Evolutionary conservation across 2,888 invertebrate genomes (phyloP).

Genomic region (Chamaedrilus cognettii): DNA sequence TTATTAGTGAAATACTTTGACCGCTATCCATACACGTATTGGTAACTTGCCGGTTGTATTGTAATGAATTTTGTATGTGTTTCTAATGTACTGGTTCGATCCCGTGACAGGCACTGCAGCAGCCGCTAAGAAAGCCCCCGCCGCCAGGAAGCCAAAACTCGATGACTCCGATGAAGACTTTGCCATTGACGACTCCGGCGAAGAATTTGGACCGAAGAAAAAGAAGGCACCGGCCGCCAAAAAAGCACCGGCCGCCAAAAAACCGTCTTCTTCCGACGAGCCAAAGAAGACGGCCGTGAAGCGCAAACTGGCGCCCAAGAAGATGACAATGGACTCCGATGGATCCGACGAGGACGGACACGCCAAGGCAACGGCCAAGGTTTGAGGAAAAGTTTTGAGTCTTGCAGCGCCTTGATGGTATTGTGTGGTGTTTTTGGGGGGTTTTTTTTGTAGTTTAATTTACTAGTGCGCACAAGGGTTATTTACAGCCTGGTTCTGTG

Average conservation of each 20-base stretch:
- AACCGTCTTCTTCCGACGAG: not conserved
- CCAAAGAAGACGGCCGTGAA: not conserved
- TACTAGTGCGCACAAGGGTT: too few species aligned
- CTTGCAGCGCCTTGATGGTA: too few species aligned
- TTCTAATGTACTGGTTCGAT: too few species aligned
- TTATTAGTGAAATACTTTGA: too few species aligned
- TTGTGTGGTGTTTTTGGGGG: too few species aligned
- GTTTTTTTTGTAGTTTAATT: too few species aligned
- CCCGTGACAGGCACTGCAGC: too few species aligned
- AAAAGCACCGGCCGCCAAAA: not conserved
- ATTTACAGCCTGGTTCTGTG: too few species aligned
- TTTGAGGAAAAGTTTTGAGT: too few species aligned
- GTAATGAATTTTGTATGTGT: too few species aligned
- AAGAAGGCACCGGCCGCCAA: constrained; percentile 18
- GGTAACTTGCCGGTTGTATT: too few species aligned
- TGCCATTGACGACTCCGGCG: not conserved
- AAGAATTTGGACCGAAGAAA: constrained; percentile 14
- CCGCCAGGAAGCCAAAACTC: not conserved
- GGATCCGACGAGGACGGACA: not conserved
- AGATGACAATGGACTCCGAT: constrained; percentile 11
- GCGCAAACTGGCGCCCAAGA: constrained; percentile 6
- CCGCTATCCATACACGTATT: too few species aligned
- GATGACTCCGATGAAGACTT: not conserved
- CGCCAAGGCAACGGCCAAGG: not conserved
- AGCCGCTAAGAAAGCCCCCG: not conserved